phyloP scores from a whole-genome alignment of 2,888 invertebrate genomes.

The Dicroscelio sp. region DNA sequence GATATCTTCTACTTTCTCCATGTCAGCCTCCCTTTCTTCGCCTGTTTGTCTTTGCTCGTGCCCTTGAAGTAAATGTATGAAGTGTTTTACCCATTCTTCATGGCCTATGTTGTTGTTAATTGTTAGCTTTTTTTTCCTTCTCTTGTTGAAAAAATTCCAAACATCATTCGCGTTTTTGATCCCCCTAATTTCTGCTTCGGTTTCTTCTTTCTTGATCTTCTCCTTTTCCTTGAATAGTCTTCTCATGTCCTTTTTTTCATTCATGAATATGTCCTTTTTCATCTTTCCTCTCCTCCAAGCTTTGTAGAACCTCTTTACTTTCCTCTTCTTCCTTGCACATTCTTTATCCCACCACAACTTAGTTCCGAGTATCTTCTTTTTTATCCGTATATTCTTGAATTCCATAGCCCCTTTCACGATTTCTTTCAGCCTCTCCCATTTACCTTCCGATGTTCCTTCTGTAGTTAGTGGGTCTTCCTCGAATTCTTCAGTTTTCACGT shows the following conservation, averaged over 20 bases:
- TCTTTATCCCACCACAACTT: not conserved
- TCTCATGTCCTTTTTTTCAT: slow-evolving; percentile 24
- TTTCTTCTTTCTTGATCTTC: not conserved
- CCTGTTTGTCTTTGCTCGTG: not conserved
- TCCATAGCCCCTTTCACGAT: not conserved
- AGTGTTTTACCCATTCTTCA: slow-evolving; percentile 2
- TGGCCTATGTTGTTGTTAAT: not conserved
- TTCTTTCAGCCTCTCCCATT: not conserved
- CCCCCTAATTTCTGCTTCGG: not conserved
- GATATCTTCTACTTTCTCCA: not conserved
- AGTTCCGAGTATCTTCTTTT: not conserved
- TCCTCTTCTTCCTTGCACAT: slow-evolving; percentile 5
- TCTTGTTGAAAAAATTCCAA: slow-evolving; percentile 22
- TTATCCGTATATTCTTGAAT: not conserved
- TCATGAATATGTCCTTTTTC: not conserved
- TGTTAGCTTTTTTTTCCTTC: not conserved
- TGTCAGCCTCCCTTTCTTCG: not conserved
- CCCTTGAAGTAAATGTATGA: not conserved
- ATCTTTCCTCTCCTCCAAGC: not conserved
- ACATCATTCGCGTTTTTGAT: not conserved
- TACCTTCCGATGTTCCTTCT: not conserved
- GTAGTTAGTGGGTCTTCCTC: not conserved
- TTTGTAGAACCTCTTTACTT: not conserved
- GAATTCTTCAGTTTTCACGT: not conserved
- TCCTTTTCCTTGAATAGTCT: not conserved